A percentile compares a stretch with the other conserved stretches of the same genome.
Conservation (phyloP, 2,888 invertebrate species). For the Diarsia dahlii region DNA sequence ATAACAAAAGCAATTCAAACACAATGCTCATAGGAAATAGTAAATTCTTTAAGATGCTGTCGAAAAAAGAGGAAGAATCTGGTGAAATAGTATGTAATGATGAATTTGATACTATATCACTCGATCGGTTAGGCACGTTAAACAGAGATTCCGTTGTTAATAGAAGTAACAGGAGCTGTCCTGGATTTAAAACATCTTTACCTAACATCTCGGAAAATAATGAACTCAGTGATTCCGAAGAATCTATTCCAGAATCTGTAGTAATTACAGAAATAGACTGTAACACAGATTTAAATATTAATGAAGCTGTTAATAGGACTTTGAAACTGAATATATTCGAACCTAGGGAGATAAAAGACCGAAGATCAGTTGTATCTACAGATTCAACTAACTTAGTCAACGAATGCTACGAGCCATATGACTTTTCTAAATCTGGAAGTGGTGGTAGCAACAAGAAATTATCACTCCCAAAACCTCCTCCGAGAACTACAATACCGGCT, state of each 20-base stretch:
- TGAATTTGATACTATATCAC: slow-evolving; percentile 88
- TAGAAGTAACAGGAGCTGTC: slow-evolving; percentile 88
- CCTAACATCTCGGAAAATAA: slow-evolving; percentile 88
- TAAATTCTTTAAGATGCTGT: slow-evolving; percentile 87
- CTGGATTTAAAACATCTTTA: slow-evolving; percentile 87
- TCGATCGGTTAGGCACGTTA: slow-evolving; percentile 85
- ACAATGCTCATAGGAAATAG: slow-evolving; percentile 87
- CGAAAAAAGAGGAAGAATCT: slow-evolving; percentile 87
- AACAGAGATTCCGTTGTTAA: slow-evolving; percentile 86
- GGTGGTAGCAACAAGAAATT: slow-evolving; percentile 58
- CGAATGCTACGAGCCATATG: slow-evolving; percentile 87
- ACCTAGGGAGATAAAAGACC: slow-evolving; percentile 73
- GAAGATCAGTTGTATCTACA: slow-evolving; percentile 74
- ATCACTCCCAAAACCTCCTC: slow-evolving; percentile 80
- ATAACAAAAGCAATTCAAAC: slow-evolving; percentile 79
- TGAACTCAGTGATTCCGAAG: slow-evolving; percentile 82
- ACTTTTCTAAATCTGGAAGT: slow-evolving; percentile 72
- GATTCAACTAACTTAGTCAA: slow-evolving; percentile 82
- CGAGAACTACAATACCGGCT: slow-evolving; percentile 72
- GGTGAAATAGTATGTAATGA: slow-evolving; percentile 87
- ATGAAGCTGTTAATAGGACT: slow-evolving; percentile 79
- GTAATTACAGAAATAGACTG: slow-evolving; percentile 73
- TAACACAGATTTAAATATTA: slow-evolving; percentile 63
- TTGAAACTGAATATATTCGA: slow-evolving; percentile 82
- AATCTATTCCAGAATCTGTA: slow-evolving; percentile 78